phyloP scores from a whole-genome alignment of 2,113 vertebrate species.

The Eptatretus burgeri region DNA sequence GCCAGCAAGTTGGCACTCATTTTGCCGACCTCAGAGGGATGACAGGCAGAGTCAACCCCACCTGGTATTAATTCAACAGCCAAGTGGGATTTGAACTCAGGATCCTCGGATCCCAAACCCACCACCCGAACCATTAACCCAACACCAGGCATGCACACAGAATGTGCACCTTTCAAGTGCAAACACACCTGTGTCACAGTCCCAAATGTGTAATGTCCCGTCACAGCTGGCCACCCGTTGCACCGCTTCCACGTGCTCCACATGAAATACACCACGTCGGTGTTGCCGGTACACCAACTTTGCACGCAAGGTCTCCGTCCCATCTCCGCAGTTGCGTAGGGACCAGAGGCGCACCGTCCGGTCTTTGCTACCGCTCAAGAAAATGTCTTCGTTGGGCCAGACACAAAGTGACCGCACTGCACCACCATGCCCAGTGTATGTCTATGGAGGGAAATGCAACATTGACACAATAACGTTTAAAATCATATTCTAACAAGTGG shows the following conservation, averaged over 20 bases:
- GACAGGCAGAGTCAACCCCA: too few species aligned
- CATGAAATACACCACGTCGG: conserved; percentile 59
- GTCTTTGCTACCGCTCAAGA: conserved; percentile 81
- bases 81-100: too few species aligned
- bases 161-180: background rate
- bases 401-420: conserved; percentile 54
- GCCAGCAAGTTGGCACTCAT: too few species aligned
- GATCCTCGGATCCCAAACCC: too few species aligned
- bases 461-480: too few species aligned
- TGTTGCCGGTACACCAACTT: conserved; percentile 45
- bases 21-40: too few species aligned
- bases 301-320: conserved; percentile 36
- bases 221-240: conserved; percentile 94
- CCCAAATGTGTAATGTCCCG: conserved; percentile 65
- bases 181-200: conserved; percentile 52
- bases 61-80: too few species aligned
- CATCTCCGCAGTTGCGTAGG: conserved; percentile 62
- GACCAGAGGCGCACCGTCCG: conserved; percentile 79
- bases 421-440: conserved; percentile 52
- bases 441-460: conserved; percentile 16
- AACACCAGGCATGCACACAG: too few species aligned
- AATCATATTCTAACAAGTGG: too few species aligned
- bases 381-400: conserved; percentile 55
- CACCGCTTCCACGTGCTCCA: conserved; percentile 43
- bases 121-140: too few species aligned